Percentiles rank a stretch among this genome's conserved stretches.
Conservation (phyloP, 2,888 invertebrate species). For the Quadriops clusia region DNA sequence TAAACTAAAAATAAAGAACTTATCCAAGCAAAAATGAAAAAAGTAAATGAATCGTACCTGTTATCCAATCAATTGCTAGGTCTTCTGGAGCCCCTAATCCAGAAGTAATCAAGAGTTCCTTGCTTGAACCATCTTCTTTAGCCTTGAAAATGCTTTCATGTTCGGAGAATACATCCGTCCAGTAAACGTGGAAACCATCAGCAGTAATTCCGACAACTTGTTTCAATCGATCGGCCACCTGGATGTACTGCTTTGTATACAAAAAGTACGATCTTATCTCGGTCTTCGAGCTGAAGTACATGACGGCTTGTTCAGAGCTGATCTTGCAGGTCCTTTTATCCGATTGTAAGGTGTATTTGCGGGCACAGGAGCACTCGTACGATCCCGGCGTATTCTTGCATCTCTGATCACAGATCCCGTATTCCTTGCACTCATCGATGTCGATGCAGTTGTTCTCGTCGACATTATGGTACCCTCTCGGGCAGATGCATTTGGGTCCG, state of each 20-base stretch:
- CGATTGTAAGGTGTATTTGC: slow-evolving; percentile 39
- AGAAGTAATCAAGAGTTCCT: slow-evolving; percentile 45
- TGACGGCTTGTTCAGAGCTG: slow-evolving; percentile 47
- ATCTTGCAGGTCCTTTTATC: slow-evolving; percentile 46
- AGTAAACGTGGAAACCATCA: slow-evolving; percentile 61
- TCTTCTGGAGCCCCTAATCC: slow-evolving; percentile 65
- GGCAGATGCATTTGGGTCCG: slow-evolving; percentile 49
- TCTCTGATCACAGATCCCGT: slow-evolving; percentile 57
- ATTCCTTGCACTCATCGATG: slow-evolving; percentile 50
- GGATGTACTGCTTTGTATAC: slow-evolving; percentile 39
- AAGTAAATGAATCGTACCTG: too few species aligned
- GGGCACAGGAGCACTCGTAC: slow-evolving; percentile 53
- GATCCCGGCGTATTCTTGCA: slow-evolving; percentile 50
- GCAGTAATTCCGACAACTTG: slow-evolving; percentile 57
- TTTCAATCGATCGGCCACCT: slow-evolving; percentile 41
- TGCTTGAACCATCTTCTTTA: slow-evolving; percentile 43
- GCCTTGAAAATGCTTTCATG: slow-evolving; percentile 61
- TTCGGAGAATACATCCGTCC: slow-evolving; percentile 61
- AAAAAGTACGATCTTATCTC: slow-evolving; percentile 54
- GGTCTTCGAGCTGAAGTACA: slow-evolving; percentile 56
- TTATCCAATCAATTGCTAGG: slow-evolving; percentile 65
- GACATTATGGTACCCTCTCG: slow-evolving; percentile 32
- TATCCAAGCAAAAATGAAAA: too few species aligned
- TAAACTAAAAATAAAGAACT: too few species aligned
- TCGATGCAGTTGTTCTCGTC: slow-evolving; percentile 42